phyloP scores from a whole-genome alignment of 2,797 vertebrate species.

The Distichodus sexfasciatus region DNA sequence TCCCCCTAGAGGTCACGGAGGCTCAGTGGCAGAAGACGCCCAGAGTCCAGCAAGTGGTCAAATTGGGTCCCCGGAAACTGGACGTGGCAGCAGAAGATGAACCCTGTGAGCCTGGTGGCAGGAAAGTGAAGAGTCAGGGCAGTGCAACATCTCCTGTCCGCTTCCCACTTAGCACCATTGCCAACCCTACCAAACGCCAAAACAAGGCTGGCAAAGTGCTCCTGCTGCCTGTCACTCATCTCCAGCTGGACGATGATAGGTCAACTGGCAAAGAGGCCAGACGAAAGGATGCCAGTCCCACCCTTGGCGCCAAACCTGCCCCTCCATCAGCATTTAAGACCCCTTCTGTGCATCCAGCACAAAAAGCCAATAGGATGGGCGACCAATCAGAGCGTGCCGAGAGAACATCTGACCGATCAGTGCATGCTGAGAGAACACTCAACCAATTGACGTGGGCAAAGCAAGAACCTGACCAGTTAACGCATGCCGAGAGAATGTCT shows the following conservation, averaged over 20 bases:
- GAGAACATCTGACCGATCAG: no score
- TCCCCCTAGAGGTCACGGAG: conserved; percentile 70
- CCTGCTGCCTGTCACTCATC: conserved; percentile 33
- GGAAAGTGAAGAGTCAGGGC: conserved; percentile 48
- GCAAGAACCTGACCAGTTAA: background rate
- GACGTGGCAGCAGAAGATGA: conserved; percentile 38
- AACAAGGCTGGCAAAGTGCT: conserved; percentile 39
- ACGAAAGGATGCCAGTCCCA: background rate
- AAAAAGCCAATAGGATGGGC: no score
- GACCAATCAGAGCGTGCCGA: no score
- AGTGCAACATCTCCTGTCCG: conserved; percentile 27
- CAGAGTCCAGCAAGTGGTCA: conserved; percentile 60
- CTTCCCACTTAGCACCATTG: conserved; percentile 17
- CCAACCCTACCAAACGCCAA: conserved; percentile 42
- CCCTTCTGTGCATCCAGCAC: no score
- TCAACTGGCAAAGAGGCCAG: conserved; percentile 42
- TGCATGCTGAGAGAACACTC: no score
- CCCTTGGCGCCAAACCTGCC: background rate
- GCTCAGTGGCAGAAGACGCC: conserved; percentile 74
- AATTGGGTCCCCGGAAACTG: conserved; percentile 55
- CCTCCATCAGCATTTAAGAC: background rate
- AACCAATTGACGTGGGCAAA: no score
- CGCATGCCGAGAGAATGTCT: background rate
- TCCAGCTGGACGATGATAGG: conserved; percentile 26
- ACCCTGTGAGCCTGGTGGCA: background rate